Conservation (phyloP, 2,888 invertebrate species). For the Calliphora vomitoria region DNA sequence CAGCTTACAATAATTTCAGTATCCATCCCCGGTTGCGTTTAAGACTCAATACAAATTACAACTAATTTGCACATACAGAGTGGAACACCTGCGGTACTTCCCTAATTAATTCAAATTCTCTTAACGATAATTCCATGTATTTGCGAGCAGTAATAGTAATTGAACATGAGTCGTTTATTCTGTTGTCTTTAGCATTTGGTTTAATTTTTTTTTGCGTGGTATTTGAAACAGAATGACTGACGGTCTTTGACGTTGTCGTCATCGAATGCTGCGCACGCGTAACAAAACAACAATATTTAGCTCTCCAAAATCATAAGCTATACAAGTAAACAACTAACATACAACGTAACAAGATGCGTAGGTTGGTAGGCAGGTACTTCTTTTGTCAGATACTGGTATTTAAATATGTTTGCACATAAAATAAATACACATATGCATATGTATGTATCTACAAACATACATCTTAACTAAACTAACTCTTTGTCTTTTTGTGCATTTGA, state of each 20-base stretch:
- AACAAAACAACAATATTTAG: conserved; percentile 51
- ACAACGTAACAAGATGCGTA: conserved; percentile 52
- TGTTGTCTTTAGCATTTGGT: conserved; percentile 1
- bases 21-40: too few relatives aligned
- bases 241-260: conserved; percentile 47
- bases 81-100: conserved; percentile 67
- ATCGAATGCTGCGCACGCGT: conserved; percentile 64
- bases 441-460: background rate
- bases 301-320: conserved; percentile 29
- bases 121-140: conserved; percentile 40
- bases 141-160: conserved; percentile 20
- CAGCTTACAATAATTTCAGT: too few relatives aligned
- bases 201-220: conserved; percentile 65
- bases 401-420: conserved; percentile 27
- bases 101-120: conserved; percentile 59
- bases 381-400: conserved; percentile 44
- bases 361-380: conserved; percentile 67
- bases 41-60: conserved; percentile 52
- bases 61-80: conserved; percentile 34
- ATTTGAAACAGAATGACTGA: conserved; percentile 43
- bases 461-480: background rate
- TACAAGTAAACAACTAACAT: background rate
- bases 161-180: conserved; percentile 40
- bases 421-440: background rate
- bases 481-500: conserved; percentile 30